phyloP scores from a whole-genome alignment of 2,113 vertebrate species.

The Clarias gariepinus region DNA sequence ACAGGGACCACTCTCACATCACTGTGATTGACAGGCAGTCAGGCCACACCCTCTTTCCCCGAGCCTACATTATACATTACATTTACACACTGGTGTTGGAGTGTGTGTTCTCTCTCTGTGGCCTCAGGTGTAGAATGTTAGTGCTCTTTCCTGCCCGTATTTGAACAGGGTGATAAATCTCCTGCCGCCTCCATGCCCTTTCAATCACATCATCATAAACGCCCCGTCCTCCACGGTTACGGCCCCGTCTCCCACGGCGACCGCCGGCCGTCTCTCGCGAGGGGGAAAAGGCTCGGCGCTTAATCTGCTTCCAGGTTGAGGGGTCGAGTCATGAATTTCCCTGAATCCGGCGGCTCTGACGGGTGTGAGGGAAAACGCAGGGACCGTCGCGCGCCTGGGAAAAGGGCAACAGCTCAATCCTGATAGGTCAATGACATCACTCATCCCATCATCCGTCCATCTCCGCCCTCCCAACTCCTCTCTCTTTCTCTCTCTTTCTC shows the following conservation, averaged over 20 bases:
- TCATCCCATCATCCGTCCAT: constrained; percentile 91
- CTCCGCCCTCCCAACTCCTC: constrained; percentile 23
- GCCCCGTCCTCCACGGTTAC: constrained; percentile 72
- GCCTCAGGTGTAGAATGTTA: constrained; percentile 37
- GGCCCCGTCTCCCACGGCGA: constrained; percentile 32
- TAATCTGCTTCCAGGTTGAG: constrained; percentile 93
- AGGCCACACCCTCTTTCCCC: not conserved
- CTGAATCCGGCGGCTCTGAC: constrained; percentile 98
- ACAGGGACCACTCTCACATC: not conserved
- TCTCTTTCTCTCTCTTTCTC: not conserved
- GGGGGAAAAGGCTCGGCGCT: not conserved
- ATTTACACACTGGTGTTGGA: constrained; percentile 5
- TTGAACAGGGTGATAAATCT: constrained; percentile 99
- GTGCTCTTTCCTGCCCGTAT: constrained; percentile 95
- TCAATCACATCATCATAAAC: constrained; percentile 95
- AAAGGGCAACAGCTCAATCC: constrained; percentile 97
- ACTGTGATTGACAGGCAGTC: not conserved
- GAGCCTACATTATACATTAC: not conserved
- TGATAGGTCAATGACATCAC: constrained; percentile 99
- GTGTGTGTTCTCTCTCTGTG: not conserved
- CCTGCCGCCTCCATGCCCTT: constrained; percentile 98
- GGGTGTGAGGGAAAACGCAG: constrained; percentile 94
- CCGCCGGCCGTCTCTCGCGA: constrained; percentile 6
- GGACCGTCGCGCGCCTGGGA: constrained; percentile 85
- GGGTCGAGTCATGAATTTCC: constrained; percentile 99